A percentile compares a stretch with the other conserved stretches of the same genome.
Evolutionary conservation across 2,888 invertebrate genomes (phyloP).

Genomic region (Dryobotodes eremita): DNA sequence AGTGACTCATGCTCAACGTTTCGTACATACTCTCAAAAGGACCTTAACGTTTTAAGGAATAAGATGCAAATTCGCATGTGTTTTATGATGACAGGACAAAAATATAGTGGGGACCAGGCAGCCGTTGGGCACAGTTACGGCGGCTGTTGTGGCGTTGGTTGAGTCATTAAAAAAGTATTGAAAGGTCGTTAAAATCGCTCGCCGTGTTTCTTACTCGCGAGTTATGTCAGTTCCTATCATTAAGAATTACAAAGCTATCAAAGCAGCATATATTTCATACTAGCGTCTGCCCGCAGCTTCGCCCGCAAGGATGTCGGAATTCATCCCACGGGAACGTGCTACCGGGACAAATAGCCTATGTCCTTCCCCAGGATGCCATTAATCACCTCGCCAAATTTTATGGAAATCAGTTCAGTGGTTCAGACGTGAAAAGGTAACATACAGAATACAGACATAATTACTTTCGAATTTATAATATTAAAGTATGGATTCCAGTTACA

Average conservation of each 20-base stretch:
- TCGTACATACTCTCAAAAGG: neutral
- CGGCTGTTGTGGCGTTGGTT: no score
- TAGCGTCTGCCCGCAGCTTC: no score
- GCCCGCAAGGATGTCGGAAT: no score
- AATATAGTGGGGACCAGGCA: constrained; percentile 62
- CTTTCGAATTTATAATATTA: no score
- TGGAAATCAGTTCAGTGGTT: no score
- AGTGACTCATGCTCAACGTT: constrained; percentile 40
- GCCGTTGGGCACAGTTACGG: constrained; percentile 67
- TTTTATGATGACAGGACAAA: constrained; percentile 31
- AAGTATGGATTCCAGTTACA: neutral
- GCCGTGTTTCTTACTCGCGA: constrained; percentile 27
- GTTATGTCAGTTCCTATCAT: constrained; percentile 2
- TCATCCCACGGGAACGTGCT: no score
- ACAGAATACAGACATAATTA: no score
- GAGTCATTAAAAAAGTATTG: constrained; percentile 72
- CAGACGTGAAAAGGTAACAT: no score
- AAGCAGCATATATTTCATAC: neutral
- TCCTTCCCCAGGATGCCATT: no score
- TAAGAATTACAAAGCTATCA: neutral
- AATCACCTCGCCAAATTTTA: no score
- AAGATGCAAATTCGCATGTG: constrained; percentile 44
- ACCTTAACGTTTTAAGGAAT: constrained; percentile 35
- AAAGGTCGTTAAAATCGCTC: constrained; percentile 68
- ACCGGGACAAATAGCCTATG: no score